These are phyloP conservation scores for Prenolepis imparis DNA, from an alignment of 2,888 invertebrate genomes.

Conservation along the genomic window DNA sequence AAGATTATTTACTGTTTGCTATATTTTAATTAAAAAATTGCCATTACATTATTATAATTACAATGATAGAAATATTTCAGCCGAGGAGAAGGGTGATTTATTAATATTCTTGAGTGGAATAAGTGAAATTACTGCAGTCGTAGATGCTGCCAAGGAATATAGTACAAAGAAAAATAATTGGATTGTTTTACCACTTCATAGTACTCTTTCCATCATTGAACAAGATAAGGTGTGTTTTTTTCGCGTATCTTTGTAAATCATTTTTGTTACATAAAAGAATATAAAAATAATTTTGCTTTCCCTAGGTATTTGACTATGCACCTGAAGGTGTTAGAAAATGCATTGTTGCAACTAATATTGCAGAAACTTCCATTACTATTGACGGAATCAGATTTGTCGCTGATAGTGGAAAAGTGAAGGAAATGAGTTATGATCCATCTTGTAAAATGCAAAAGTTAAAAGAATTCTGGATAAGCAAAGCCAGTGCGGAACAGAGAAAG, in stretches of 20 bases:
- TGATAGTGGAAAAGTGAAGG: constrained; percentile 98
- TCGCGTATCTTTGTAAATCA: neutral
- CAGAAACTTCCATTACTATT: constrained; percentile 99
- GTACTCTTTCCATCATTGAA: constrained; percentile 96
- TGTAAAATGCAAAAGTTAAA: constrained; percentile 96
- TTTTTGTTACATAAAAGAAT: constrained; percentile 30
- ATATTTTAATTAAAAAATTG: constrained; percentile 55
- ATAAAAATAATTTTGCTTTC: constrained; percentile 27
- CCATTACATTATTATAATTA: constrained; percentile 22
- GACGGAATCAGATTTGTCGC: constrained; percentile 99
- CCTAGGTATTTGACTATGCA: constrained; percentile 95
- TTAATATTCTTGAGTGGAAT: constrained; percentile 98
- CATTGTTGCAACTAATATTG: constrained; percentile 99
- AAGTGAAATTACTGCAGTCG: constrained; percentile 95
- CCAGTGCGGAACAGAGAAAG: constrained; percentile 98
- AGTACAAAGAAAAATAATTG: constrained; percentile 92
- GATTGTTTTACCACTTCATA: constrained; percentile 97
- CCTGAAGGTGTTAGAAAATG: constrained; percentile 98
- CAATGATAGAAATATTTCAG: constrained; percentile 84
- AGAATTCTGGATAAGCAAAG: constrained; percentile 99
- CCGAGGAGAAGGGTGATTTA: constrained; percentile 95
- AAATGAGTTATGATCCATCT: constrained; percentile 97
- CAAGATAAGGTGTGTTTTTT: constrained; percentile 94
- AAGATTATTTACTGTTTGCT: constrained; percentile 1
- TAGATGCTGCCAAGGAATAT: constrained; percentile 95